Conservation (phyloP, 2,888 invertebrate genomes). For the Dryobotodes eremita region DNA sequence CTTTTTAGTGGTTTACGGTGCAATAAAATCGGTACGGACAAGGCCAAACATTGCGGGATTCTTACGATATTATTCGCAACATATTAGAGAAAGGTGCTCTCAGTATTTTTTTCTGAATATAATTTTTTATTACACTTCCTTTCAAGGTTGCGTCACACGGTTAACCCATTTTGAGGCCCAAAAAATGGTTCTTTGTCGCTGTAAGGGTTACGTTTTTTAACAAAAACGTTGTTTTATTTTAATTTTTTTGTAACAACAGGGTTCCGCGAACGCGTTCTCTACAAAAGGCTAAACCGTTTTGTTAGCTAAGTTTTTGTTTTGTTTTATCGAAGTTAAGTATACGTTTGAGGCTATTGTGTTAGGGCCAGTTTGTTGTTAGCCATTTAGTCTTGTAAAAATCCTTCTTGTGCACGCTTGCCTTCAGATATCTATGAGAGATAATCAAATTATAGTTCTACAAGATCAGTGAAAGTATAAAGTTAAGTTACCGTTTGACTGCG, state of each 20-base stretch:
- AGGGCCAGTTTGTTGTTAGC: constrained; percentile 80
- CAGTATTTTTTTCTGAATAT: constrained; percentile 53
- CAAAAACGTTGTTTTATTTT: constrained; percentile 79
- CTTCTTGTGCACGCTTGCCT: constrained; percentile 84
- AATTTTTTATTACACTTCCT: constrained; percentile 62
- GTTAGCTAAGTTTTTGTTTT: constrained; percentile 85
- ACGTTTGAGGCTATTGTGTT: constrained; percentile 88
- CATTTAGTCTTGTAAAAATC: constrained; percentile 89
- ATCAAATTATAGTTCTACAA: constrained; percentile 39
- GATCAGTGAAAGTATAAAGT: constrained; percentile 43
- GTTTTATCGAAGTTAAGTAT: constrained; percentile 89
- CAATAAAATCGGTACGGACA: constrained; percentile 86
- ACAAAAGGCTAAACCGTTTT: constrained; percentile 86
- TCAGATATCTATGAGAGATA: constrained; percentile 66
- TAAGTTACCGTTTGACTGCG: constrained; percentile 12
- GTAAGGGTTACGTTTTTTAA: constrained; percentile 87
- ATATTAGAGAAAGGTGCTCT: constrained; percentile 68
- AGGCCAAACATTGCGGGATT: constrained; percentile 89
- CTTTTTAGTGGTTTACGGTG: constrained; percentile 89
- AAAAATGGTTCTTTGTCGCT: constrained; percentile 81
- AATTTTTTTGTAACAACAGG: constrained; percentile 72
- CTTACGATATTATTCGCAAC: constrained; percentile 73
- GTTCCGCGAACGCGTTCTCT: constrained; percentile 87
- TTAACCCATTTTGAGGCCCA: constrained; percentile 82
- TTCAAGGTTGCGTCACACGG: constrained; percentile 72